Conservation (phyloP, 2,888 invertebrate genomes). For the Andrena bicolor region DNA sequence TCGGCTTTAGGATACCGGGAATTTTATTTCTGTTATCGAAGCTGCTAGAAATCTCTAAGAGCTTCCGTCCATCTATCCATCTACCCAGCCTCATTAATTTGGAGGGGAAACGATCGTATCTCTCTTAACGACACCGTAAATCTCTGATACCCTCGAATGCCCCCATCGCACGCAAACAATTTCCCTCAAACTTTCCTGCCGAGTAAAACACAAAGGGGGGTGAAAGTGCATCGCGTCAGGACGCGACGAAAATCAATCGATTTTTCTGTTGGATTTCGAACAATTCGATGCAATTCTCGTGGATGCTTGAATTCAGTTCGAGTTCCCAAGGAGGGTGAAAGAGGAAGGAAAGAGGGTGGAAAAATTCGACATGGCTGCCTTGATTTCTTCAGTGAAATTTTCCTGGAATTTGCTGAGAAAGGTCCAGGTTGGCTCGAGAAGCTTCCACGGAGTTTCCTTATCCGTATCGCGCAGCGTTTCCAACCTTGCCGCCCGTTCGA, state of each 20-base stretch:
- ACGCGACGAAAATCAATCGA: not conserved
- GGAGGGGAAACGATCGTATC: constrained; percentile 35
- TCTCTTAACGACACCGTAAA: constrained; percentile 35
- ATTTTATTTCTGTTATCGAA: constrained; percentile 29
- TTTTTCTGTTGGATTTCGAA: not conserved
- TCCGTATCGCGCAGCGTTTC: constrained; percentile 28
- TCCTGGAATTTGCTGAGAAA: constrained; percentile 27
- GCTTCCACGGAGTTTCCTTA: constrained; percentile 29
- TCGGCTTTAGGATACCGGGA: not conserved
- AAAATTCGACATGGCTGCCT: constrained; percentile 17
- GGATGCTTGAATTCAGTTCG: constrained; percentile 10
- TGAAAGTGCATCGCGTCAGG: not conserved
- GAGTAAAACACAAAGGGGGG: not conserved
- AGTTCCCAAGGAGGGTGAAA: not conserved
- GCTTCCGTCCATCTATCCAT: not conserved
- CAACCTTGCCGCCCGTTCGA: constrained; percentile 1
- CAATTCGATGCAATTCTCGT: constrained; percentile 21
- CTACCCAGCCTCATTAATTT: constrained; percentile 28
- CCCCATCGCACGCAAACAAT: constrained; percentile 40
- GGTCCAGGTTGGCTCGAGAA: constrained; percentile 5
- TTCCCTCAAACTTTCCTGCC: constrained; percentile 3
- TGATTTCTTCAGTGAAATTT: constrained; percentile 38
- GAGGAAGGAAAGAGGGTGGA: constrained; percentile 13
- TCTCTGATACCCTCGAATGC: constrained; percentile 31
- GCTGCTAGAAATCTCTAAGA: not conserved